Evolutionary conservation across 1,140 invertebrate species (phyloP).

Genomic region (Trichonephila clavata): DNA sequence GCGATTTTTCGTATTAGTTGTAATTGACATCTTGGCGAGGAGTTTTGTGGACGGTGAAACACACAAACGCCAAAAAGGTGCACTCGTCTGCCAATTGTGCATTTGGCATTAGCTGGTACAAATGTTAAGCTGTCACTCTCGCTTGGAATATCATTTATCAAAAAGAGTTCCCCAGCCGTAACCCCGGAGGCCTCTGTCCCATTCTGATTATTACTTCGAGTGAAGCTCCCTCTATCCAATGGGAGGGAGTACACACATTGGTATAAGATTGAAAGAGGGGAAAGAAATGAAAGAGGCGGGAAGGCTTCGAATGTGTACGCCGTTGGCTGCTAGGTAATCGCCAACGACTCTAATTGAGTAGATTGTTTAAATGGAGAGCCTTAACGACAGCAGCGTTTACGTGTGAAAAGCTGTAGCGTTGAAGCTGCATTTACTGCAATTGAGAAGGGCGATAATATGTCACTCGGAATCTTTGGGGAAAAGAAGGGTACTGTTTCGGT

Average conservation of each 20-base stretch:
- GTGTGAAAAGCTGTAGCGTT: neutral
- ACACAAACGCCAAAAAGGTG: slow-evolving; percentile 39
- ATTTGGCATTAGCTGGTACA: neutral
- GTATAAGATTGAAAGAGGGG: slow-evolving; percentile 34
- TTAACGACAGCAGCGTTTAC: slow-evolving; percentile 33
- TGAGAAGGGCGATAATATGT: slow-evolving; percentile 16
- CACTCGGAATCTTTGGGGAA: slow-evolving; percentile 15
- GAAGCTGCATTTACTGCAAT: slow-evolving; percentile 4
- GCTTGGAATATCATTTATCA: slow-evolving; percentile 74
- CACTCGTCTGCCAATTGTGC: slow-evolving; percentile 46
- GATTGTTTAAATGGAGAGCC: slow-evolving; percentile 49
- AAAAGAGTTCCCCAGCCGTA: slow-evolving; percentile 61
- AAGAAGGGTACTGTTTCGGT: neutral
- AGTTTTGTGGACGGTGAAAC: neutral
- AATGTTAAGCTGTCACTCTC: slow-evolving; percentile 50
- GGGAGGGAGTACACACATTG: slow-evolving; percentile 17
- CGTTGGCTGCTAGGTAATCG: slow-evolving; percentile 10
- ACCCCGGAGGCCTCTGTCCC: slow-evolving; percentile 54
- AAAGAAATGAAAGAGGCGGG: neutral
- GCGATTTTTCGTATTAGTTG: too few relatives aligned
- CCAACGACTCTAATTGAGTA: slow-evolving; percentile 54
- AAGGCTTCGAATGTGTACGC: too few relatives aligned
- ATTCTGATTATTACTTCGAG: slow-evolving; percentile 72
- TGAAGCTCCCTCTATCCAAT: slow-evolving; percentile 63
- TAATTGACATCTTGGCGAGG: neutral